Percentiles rank a stretch among this genome's conserved stretches.
Conservation (phyloP, 2,888 invertebrate species). For the Amphimallon solstitiale region DNA sequence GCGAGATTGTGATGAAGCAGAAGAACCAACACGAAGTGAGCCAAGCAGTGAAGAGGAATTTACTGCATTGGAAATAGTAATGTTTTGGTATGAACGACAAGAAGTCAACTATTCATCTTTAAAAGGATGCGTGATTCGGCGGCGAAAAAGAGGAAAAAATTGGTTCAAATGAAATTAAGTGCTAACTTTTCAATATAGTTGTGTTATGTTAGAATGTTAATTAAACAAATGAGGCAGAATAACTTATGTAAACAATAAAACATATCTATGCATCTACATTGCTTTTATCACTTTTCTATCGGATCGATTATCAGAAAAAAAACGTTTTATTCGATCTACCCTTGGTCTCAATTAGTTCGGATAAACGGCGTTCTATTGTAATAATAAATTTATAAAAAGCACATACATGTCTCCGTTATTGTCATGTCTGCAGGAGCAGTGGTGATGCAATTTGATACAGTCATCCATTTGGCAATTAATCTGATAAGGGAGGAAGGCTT, state of each 20-base stretch:
- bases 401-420: constrained; percentile 65
- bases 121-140: constrained; percentile 23
- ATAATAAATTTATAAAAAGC: too few species aligned
- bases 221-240: too few species aligned
- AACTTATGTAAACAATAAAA: too few species aligned
- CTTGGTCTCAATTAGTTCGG: too few species aligned
- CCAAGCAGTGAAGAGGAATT: constrained; percentile 5
- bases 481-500: constrained; percentile 56
- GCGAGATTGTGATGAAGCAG: neutral
- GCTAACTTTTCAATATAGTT: too few species aligned
- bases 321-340: too few species aligned
- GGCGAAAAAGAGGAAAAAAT: neutral
- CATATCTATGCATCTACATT: too few species aligned
- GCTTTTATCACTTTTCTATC: too few species aligned
- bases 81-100: constrained; percentile 29
- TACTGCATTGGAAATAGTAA: constrained; percentile 11
- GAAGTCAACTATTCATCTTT: constrained; percentile 23
- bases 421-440: constrained; percentile 67
- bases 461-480: constrained; percentile 56
- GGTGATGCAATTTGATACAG: constrained; percentile 53
- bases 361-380: too few species aligned
- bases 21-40: constrained; percentile 1
- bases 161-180: constrained; percentile 10
- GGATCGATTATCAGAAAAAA: too few species aligned
- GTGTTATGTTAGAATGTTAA: too few species aligned